A percentile compares a stretch with the other conserved stretches of the same genome.
Conservation (phyloP, 92 coral and sea anemone genomes). For the Porites lobata region DNA sequence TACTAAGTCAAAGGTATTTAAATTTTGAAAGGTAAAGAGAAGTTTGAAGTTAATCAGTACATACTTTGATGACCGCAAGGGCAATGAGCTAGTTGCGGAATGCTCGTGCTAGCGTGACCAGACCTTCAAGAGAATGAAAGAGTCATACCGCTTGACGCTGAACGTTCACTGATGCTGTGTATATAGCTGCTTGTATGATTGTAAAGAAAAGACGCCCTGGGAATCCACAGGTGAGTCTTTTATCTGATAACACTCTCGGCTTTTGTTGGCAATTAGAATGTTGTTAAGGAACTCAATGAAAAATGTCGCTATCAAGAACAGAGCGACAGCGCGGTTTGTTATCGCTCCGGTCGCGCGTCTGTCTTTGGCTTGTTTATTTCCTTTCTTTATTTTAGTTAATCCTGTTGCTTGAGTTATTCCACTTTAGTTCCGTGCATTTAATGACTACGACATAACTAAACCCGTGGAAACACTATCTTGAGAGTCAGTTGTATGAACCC, state of each 20-base stretch:
- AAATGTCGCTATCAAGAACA: constrained; percentile 20
- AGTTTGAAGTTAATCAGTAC: background rate
- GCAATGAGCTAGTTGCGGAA: constrained; percentile 12
- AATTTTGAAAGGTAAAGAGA: background rate
- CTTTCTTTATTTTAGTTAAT: background rate
- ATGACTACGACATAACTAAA: background rate
- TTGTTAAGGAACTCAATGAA: constrained; percentile 11
- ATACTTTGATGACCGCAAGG: background rate
- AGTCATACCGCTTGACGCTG: constrained; percentile 3
- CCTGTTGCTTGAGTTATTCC: constrained; percentile 29
- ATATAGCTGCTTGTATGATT: constrained; percentile 21
- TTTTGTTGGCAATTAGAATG: constrained; percentile 9
- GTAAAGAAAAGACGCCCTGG: constrained; percentile 30
- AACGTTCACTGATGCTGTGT: background rate
- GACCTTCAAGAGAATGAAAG: constrained; percentile 25
- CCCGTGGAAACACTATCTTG: background rate
- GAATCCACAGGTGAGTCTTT: constrained; percentile 44
- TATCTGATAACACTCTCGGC: constrained; percentile 2
- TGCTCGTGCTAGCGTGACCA: constrained; percentile 34
- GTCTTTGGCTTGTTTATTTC: constrained; percentile 17
- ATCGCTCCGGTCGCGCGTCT: background rate
- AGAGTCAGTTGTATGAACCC: background rate
- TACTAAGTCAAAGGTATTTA: background rate
- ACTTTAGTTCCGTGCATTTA: constrained; percentile 12
- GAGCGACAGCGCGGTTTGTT: background rate